Conservation (phyloP, 2,888 invertebrate species). For the Thecophora atra region DNA sequence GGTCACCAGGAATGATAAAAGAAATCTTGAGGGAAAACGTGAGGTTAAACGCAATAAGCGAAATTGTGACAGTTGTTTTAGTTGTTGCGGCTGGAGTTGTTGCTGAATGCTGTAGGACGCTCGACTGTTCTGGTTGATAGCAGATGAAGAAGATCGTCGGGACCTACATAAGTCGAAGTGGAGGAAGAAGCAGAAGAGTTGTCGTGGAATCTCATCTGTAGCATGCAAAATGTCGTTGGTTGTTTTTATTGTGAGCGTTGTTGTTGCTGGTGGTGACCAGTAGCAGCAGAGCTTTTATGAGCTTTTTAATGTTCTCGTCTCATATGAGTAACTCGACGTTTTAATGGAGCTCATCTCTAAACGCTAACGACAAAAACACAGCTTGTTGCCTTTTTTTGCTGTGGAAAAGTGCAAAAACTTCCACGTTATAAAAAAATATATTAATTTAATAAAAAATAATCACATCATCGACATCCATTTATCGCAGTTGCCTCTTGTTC, state of each 20-base stretch:
- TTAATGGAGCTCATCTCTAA: background rate
- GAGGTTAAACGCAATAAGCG: slow-evolving; percentile 36
- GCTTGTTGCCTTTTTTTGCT: background rate
- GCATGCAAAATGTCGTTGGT: slow-evolving; percentile 4
- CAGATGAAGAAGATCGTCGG: background rate
- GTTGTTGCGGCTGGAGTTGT: background rate
- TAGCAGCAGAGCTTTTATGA: slow-evolving; percentile 30
- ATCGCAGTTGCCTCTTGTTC: too few relatives aligned
- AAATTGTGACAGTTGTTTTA: slow-evolving; percentile 35
- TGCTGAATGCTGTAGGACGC: background rate
- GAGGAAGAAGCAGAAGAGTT: background rate
- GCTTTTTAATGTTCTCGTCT: slow-evolving; percentile 28
- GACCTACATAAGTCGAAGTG: too few relatives aligned
- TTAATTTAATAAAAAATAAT: too few relatives aligned
- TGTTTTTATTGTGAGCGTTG: background rate
- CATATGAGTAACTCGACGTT: slow-evolving; percentile 16
- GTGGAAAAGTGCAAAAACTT: too few relatives aligned
- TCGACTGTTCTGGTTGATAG: background rate
- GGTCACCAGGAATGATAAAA: slow-evolving; percentile 26
- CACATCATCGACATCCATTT: too few relatives aligned
- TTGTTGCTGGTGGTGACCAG: slow-evolving; percentile 26
- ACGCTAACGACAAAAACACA: background rate
- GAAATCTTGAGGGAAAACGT: slow-evolving; percentile 28
- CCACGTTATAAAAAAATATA: too few relatives aligned
- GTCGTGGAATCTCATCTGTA: slow-evolving; percentile 7